phyloP scores from a whole-genome alignment of 1,140 invertebrate species.

The Zaprionus inermis region DNA sequence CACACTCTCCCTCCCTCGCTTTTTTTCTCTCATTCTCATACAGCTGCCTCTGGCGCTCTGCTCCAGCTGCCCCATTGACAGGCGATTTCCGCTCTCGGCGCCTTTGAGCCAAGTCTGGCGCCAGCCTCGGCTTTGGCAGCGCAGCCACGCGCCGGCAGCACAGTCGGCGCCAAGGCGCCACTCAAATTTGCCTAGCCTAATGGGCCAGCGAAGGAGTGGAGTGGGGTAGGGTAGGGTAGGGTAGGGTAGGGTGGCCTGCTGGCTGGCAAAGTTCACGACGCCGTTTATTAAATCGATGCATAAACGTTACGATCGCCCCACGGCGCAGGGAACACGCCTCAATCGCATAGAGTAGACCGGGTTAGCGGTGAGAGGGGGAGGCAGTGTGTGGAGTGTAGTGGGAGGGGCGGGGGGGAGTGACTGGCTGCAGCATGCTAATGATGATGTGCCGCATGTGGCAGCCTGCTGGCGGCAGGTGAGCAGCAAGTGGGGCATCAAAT shows the following conservation, averaged over 20 bases:
- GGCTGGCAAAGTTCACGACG: constrained; percentile 40
- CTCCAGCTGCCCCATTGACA: constrained; percentile 59
- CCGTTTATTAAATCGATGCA: constrained; percentile 53
- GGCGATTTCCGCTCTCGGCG: constrained; percentile 68
- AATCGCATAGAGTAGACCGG: background rate
- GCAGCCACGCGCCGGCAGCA: constrained; percentile 68
- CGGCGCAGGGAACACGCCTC: constrained; percentile 67
- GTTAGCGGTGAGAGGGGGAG: background rate
- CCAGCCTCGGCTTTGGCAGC: constrained; percentile 12
- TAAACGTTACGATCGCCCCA: constrained; percentile 29
- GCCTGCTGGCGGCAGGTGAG: constrained; percentile 45
- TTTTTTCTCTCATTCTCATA: background rate
- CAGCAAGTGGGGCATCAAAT: constrained; percentile 44
- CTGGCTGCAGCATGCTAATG: constrained; percentile 53
- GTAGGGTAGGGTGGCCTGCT: background rate
- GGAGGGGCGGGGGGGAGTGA: background rate
- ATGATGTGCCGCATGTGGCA: constrained; percentile 49
- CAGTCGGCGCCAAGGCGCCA: constrained; percentile 69
- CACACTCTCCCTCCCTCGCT: background rate
- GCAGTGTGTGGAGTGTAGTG: too few relatives aligned
- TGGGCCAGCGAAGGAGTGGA: constrained; percentile 34
- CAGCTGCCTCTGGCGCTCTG: background rate
- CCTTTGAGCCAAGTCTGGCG: constrained; percentile 27
- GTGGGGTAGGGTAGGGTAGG: background rate
- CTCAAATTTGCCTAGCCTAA: constrained; percentile 69